phyloP scores from a whole-genome alignment of 2,797 vertebrate genomes.

The Oreochromis mossambicus region DNA sequence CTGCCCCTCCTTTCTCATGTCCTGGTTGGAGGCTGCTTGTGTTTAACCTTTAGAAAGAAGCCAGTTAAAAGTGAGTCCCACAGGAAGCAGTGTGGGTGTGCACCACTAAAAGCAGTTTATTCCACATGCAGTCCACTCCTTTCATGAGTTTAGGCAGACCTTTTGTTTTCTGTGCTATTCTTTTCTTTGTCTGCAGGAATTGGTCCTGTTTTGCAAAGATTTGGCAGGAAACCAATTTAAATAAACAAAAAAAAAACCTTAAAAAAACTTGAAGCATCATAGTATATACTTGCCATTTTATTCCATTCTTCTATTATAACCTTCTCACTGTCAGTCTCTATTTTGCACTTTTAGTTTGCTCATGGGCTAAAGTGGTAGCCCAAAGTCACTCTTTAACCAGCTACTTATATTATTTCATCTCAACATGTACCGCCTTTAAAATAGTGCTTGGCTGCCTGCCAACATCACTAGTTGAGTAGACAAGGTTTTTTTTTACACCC shows the following conservation, averaged over 20 bases:
- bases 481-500: constrained; percentile 47
- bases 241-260: fast-evolving
- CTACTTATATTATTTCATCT: background rate
- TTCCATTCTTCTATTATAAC: background rate
- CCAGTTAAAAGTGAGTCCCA: background rate
- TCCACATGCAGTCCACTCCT: background rate
- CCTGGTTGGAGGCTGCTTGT: background rate
- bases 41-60: constrained; percentile 23
- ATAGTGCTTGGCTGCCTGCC: constrained; percentile 20
- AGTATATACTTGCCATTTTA: background rate
- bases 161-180: background rate
- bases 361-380: background rate
- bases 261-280: background rate
- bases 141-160: background rate
- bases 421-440: constrained; percentile 1
- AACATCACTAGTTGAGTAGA: background rate
- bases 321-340: background rate
- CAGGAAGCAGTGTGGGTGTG: background rate
- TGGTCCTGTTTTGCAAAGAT: background rate
- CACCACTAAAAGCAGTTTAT: background rate
- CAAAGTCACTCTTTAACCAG: background rate
- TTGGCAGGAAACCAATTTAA: background rate
- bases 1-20: background rate
- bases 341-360: background rate
- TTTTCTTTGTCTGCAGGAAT: background rate